Evolutionary conservation across 2,113 vertebrate species (phyloP), one percentile per base, ranked within the genome.

Genomic region (Sclerurus mexicanus): DNA sequence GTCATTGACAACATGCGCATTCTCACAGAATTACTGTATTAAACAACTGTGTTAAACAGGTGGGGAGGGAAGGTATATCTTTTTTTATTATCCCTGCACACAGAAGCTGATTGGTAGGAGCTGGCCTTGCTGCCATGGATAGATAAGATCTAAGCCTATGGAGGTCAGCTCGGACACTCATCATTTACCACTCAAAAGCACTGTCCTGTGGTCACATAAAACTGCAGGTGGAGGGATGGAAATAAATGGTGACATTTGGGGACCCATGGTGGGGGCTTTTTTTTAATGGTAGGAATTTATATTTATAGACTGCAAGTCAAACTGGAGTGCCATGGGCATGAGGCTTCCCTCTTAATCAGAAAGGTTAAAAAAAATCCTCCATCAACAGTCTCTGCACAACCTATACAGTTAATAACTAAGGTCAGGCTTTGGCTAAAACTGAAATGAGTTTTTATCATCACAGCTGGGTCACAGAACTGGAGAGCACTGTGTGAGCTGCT

Each of bases 11-110:
- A 95, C 93, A 82, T 72, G 94, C 95, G 93, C 90, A 96, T 97
- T 97, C 91, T 86, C 90, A 63, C 78, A 95, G 95, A 97, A 97
- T 96, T 96, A 96, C 91, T 96, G 76, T 95, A 96, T 98, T 98
- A 98, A 97, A 95, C 95, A 95, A 97, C 93, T 85, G 75, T 47
- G 82, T 94, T 96, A 95, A 94, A 90, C 64, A 86, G 93, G 68
- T 80, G 64, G 64, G 56, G 46, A 87, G 75, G 2, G 7, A 72
- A 94, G 64, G 85, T 96, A 86, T 86, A 86, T 95, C 30, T 94
- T 52, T 68, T 83, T 94, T 96, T 92, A 96, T 94, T 88, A 75
- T 33, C 35, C 60, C 37, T 93, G 56, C 42, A 83, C 50, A 74
- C 27, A 42, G 83, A 12, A 58, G 55, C 63, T 80, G 50, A 4